Conservation (phyloP, 35 echinoderm and acorn worm species). For the Apostichopus californicus region DNA sequence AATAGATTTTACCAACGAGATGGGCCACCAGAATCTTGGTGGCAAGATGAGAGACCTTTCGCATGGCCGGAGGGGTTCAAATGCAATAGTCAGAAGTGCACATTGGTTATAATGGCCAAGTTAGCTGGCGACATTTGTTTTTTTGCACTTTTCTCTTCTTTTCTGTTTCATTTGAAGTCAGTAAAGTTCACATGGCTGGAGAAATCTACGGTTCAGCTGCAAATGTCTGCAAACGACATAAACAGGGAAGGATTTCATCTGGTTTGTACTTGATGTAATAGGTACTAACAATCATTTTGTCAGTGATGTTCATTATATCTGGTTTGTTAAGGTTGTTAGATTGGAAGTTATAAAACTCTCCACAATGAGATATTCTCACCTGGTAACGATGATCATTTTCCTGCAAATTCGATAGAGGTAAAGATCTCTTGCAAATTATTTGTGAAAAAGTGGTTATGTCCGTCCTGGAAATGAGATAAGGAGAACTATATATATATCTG, state of each 20-base stretch:
- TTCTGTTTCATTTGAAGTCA: neutral
- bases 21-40: too few relatives aligned
- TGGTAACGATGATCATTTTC: neutral
- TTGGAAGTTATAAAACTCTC: constrained; percentile 3
- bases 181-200: neutral
- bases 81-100: neutral
- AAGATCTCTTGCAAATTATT: neutral
- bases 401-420: constrained; percentile 11
- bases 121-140: too few relatives aligned
- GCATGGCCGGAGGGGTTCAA: neutral
- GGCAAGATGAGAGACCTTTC: too few relatives aligned
- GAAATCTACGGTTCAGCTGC: neutral
- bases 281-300: neutral
- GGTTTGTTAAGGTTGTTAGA: neutral
- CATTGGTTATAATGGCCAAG: too few relatives aligned
- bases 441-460: neutral
- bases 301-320: constrained; percentile 26
- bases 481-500: neutral
- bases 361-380: constrained; percentile 6
- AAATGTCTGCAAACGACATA: neutral
- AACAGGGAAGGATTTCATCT: neutral
- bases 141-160: neutral
- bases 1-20: too few relatives aligned
- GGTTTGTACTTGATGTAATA: neutral
- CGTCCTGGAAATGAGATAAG: constrained; percentile 13